Evolutionary conservation across 2,113 vertebrate genomes (phyloP).

Genomic region (Baryphthengus martii): DNA sequence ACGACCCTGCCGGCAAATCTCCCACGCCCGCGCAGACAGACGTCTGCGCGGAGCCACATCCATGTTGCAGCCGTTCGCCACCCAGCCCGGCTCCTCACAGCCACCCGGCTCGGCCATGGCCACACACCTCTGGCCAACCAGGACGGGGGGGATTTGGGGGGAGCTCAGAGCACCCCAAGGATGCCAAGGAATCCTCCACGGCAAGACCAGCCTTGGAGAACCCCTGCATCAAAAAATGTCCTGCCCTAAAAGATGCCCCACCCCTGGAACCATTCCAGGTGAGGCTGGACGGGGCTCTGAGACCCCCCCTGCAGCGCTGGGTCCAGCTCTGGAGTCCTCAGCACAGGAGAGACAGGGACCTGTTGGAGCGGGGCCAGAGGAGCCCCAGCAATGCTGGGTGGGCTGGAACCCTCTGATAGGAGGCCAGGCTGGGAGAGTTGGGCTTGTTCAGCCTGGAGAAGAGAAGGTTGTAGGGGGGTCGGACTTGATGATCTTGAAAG

Average conservation of each 20-base stretch:
- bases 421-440: no score
- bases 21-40: background rate
- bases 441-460: no score
- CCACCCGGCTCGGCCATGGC: background rate
- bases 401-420: no score
- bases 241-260: background rate
- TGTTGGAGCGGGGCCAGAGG: no score
- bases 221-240: background rate
- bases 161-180: background rate
- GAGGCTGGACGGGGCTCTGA: background rate
- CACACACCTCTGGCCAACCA: no score
- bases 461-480: no score
- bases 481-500: background rate
- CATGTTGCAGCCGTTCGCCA: background rate
- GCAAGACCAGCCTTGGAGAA: background rate
- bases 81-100: background rate
- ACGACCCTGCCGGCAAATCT: background rate
- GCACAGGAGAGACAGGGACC: no score
- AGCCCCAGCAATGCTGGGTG: no score
- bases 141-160: background rate
- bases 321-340: no score
- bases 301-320: no score
- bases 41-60: rapidly evolving
- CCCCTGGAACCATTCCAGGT: background rate
- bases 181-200: rapidly evolving